phyloP scores from a whole-genome alignment of 2,888 invertebrate genomes.

The Parascotia fuliginaria region DNA sequence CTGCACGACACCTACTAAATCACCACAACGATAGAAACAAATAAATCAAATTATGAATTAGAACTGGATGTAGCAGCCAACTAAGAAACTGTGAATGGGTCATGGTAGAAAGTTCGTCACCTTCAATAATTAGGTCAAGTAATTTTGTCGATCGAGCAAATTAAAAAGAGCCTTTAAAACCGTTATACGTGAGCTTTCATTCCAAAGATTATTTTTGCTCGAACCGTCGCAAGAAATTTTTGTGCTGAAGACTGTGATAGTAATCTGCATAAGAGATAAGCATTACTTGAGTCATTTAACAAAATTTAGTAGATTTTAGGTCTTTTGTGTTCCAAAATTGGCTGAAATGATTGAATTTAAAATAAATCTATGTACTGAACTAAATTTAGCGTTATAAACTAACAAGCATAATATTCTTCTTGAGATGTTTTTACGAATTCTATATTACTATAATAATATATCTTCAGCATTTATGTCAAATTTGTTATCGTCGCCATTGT shows the following conservation, averaged over 20 bases:
- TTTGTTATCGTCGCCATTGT: too few relatives aligned
- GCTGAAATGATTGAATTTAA: too few relatives aligned
- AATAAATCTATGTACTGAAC: too few relatives aligned
- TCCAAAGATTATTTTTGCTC: neutral
- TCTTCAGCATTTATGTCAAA: too few relatives aligned
- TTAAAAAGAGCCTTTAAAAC: neutral
- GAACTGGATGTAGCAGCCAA: conserved; percentile 10
- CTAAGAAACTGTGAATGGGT: conserved; percentile 20
- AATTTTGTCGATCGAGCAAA: conserved; percentile 8
- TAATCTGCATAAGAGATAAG: conserved; percentile 4
- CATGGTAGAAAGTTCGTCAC: conserved; percentile 20
- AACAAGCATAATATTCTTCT: too few relatives aligned
- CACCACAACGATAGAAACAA: conserved; percentile 7
- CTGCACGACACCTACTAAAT: conserved; percentile 2
- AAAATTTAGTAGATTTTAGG: too few relatives aligned
- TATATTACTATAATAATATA: too few relatives aligned
- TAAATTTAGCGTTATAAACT: too few relatives aligned
- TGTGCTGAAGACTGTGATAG: neutral
- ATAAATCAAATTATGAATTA: conserved; percentile 25
- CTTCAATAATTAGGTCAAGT: conserved; percentile 35
- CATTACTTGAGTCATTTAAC: neutral
- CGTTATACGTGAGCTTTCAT: too few relatives aligned
- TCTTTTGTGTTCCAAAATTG: too few relatives aligned
- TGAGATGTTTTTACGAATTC: too few relatives aligned
- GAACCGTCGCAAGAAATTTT: too few relatives aligned